Evolutionary conservation across 1,140 invertebrate species (phyloP), one percentile per base, ranked within the genome.

Genomic region (Gryon sp.): DNA sequence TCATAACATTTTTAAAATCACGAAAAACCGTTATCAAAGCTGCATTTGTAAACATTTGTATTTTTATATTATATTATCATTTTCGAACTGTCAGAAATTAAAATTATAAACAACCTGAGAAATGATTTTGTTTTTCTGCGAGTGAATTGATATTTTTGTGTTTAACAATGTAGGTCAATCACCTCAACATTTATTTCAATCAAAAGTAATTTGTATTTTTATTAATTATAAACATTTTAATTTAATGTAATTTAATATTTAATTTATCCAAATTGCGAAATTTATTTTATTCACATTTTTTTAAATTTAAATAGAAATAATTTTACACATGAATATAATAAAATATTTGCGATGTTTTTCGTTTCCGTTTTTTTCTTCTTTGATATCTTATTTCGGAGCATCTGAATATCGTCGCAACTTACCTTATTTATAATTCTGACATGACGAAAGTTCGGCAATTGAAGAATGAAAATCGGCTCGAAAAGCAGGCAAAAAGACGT

Each of bases 11-110:
- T 59, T 59, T 45, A 14, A 32, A 46, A 9, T 11, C 6, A 9
- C 12, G 11, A 16, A 18, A 3, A 30, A 32, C 24, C 11, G 40
- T 45, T 59, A 40, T 34, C 11, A 5, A 6, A 20, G 7, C n/a
- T n/a, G n/a, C n/a, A n/a, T 59, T 32, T 34, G 28, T 59, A 59
- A 45, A 59, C 55, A 45, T 43, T 45, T n/a, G n/a, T n/a, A n/a
- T n/a, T n/a, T 32, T 8, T 45, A 43, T 45, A 18, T 59, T 59
- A 43, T 20, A 32, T 43, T 32, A 45, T 22, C 12, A 16, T 7
- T 6, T 34, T 11, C 32, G 11, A 4, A 32, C 40, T 59, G 26
- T 59, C 48, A 26, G 4, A 0, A 38, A 1, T 36, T 53, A 46
- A 36, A 60, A 46, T 60, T 46, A 46, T 60, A 60, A 60, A 60